phyloP scores from a whole-genome alignment of 2,888 invertebrate species.

The Drosophila pullipes region DNA sequence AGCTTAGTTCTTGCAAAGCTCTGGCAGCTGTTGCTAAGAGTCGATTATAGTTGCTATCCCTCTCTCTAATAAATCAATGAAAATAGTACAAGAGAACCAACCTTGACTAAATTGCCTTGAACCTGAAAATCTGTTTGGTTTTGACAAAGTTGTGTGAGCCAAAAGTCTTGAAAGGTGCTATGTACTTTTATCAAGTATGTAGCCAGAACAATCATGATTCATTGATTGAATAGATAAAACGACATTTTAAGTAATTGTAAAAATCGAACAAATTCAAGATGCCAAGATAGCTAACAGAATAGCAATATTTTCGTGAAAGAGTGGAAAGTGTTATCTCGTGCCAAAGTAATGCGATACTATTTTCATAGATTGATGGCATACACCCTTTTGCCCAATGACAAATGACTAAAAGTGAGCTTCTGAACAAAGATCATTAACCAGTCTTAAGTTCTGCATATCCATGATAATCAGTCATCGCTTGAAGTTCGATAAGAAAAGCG shows the following conservation, averaged over 20 bases:
- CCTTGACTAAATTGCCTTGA: not conserved
- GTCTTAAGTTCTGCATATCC: not conserved
- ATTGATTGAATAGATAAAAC: not conserved
- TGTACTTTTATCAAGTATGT: not conserved
- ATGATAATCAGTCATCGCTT: not conserved
- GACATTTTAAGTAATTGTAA: not conserved
- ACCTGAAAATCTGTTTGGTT: not conserved
- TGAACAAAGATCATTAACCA: not conserved
- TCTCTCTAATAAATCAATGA: not conserved
- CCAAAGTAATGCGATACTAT: not conserved
- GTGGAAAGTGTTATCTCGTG: not conserved
- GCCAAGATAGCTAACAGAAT: not conserved
- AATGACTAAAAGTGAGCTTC: not conserved
- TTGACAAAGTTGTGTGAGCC: not conserved
- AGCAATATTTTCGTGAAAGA: not conserved
- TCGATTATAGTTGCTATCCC: not conserved
- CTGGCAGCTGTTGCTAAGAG: not conserved
- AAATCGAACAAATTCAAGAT: not conserved
- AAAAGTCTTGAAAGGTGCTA: not conserved
- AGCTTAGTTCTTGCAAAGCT: not conserved
- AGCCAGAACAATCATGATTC: not conserved
- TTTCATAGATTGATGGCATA: not conserved
- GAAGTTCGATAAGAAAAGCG: not conserved
- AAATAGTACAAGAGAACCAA: not conserved
- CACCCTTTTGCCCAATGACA: not conserved